Evolutionary conservation across 1,140 invertebrate genomes (phyloP), one percentile per base, ranked within the genome.

Genomic region (Antheraea mylitta): DNA sequence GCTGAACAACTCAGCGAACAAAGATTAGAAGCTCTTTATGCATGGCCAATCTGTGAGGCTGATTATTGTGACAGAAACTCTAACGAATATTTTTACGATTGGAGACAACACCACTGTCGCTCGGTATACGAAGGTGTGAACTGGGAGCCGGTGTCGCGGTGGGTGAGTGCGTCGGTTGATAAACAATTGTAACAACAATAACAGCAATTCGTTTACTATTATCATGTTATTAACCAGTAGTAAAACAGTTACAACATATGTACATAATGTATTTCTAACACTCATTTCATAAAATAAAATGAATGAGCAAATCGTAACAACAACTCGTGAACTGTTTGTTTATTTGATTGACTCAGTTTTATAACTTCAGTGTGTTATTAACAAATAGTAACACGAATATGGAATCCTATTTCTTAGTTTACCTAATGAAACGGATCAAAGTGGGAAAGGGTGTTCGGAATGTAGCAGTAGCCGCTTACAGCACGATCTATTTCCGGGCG

Each of bases 401-500:
- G 70, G 60, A 79, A 77, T 71, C 65, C 70, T 75, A 66, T 75
- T 77, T 76, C 58, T 73, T 74, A 67, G 77, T 80, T 74, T 72
- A 69, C 65, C 22, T 65, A 76, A 74, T 81, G 81, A 82, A 84
- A 78, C 45, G 74, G 77, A 83, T 85, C 77, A 87, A 87, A 81
- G 79, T 71, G 80, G 79, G 70, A 76, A 85, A 86, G 79, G 77
- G 77, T 79, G 82, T 82, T 69, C 79, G 80, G 79, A 85, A 86
- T 87, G 86, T 16, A 53, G 60, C 79, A 83, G 77, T 80, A 83
- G 74, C 77, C 84, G 82, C 78, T 79, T 79, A 77, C 77, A 81
- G 76, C 76, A 74, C 75, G 80, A 85, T 90, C 90, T 91, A 91
- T 91, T 90, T 91, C 83, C 81, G 90, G 79, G 80, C 83, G 76